Base-by-base conservation (phyloP, 1,140 invertebrate species). In the Gonioctena quinquepunctata region DNA sequence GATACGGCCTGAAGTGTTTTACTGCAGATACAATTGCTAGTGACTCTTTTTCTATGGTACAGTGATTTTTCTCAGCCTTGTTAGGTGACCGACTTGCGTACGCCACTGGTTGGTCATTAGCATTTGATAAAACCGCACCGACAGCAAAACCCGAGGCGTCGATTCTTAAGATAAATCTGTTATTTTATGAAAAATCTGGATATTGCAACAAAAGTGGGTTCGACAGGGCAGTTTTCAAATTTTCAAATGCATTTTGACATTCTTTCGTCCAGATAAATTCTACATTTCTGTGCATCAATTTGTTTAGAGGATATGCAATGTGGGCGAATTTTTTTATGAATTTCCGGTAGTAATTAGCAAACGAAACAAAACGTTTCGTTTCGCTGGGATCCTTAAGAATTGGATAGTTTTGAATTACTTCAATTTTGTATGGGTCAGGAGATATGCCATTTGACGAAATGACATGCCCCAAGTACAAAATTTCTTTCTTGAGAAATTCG, bases 391-490 rank as follows among this genome's bases (percentile, higher is more conserved):
- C 73, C 59, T 69, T 75, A 7, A 76, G 80, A 48, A 56, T 69
- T 26, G 68, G 64, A 57, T 77, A 78, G 3, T 73, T 23, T 56
- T 59, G 8, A 2, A 86, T 70, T 0, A 73, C 75, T 61, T 78
- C 42, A 3, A 85, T 74, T 76, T 86, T 86, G 0, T 72, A 57
- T 5, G 79, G 79, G 69, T 84, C 79, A 4, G 82, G 81, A 52
- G 72, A 71, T 4, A 86, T 77, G 42, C 85, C 83, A 26, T 83
- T n/a, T 13, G 73, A 70, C 7, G 79, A 76, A 21, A 86, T 79
- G 1, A 83, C 67, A 72, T 85, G 83, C 2, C 86, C 85, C 57
- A 87, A 73, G 75, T 85, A 85, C 11, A 74, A 57, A 13, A 85
- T 76, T 80, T 84, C 80, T 42, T 79, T 73, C 69, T 77, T 77